A percentile compares a stretch with the other conserved stretches of the same genome.
phyloP scores from a whole-genome alignment of 2,888 invertebrate species.

The Blomia tropicalis region DNA sequence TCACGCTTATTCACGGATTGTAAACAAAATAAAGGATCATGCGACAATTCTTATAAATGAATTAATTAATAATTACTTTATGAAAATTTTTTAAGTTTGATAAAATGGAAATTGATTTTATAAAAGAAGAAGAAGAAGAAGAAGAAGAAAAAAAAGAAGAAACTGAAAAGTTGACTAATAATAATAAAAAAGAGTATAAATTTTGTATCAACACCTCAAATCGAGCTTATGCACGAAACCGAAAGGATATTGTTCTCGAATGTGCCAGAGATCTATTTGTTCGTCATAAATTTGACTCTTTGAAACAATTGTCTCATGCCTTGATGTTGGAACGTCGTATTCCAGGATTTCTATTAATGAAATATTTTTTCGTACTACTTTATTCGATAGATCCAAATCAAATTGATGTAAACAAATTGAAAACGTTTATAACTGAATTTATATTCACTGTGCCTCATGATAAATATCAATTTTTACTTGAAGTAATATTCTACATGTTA shows the following conservation, averaged over 20 bases:
- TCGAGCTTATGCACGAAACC: neutral
- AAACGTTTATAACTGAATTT: neutral
- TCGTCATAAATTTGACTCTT: neutral
- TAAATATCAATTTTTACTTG: constrained; percentile 6
- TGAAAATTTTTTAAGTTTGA: neutral
- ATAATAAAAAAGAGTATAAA: too few species aligned
- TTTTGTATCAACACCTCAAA: neutral
- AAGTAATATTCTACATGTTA: neutral
- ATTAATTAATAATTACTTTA: neutral
- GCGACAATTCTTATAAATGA: too few species aligned
- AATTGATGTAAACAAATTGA: neutral
- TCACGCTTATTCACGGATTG: too few species aligned
- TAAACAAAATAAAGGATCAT: too few species aligned
- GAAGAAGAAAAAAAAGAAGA: neutral
- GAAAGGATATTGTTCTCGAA: neutral
- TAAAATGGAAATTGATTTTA: neutral
- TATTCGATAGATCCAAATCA: neutral
- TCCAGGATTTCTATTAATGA: neutral
- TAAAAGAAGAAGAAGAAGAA: neutral
- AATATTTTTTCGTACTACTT: neutral
- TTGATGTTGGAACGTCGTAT: neutral
- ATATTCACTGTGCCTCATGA: neutral
- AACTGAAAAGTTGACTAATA: too few species aligned
- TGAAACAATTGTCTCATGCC: neutral
- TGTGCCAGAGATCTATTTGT: neutral